Percentiles rank a stretch among this genome's conserved stretches.
phyloP scores from a whole-genome alignment of 2,797 vertebrate genomes.

The Rhinoraja longicauda region DNA sequence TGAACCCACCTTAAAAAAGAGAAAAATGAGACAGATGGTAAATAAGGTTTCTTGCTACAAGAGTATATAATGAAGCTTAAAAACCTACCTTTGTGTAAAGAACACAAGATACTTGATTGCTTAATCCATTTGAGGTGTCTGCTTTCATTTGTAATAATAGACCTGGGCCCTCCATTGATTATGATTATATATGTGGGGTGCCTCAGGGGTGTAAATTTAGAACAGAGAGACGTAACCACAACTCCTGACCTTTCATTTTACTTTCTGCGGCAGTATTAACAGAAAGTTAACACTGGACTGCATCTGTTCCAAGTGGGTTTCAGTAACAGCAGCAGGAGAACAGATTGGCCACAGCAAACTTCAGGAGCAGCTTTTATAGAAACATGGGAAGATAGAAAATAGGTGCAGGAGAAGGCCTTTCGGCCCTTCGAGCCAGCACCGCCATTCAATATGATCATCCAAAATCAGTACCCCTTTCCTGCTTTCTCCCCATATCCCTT shows the following conservation, averaged over 20 bases:
- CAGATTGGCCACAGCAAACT: background rate
- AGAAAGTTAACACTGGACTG: background rate
- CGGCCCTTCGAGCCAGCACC: too few relatives aligned
- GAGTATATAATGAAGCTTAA: slow-evolving; percentile 70
- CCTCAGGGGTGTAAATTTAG: slow-evolving; percentile 25
- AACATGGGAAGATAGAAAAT: too few relatives aligned
- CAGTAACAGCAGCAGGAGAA: background rate
- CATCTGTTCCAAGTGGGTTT: background rate
- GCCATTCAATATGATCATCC: too few relatives aligned
- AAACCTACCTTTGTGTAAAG: slow-evolving; percentile 76
- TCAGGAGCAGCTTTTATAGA: background rate
- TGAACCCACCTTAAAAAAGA: slow-evolving; percentile 65
- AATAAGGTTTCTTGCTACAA: slow-evolving; percentile 64
- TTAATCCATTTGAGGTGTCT: slow-evolving; percentile 61
- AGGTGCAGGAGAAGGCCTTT: too few relatives aligned
- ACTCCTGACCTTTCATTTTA: background rate
- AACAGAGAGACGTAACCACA: background rate
- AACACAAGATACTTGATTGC: slow-evolving; percentile 71
- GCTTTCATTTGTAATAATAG: slow-evolving; percentile 47
- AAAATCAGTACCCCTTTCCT: too few relatives aligned
- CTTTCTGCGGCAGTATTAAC: background rate
- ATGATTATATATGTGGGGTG: slow-evolving; percentile 19
- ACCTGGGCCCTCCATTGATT: background rate
- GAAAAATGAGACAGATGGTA: slow-evolving; percentile 69
- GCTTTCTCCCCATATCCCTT: too few relatives aligned